Base-by-base conservation (phyloP, 2,113 vertebrate genomes). In the Hymenochirus boettgeri region DNA sequence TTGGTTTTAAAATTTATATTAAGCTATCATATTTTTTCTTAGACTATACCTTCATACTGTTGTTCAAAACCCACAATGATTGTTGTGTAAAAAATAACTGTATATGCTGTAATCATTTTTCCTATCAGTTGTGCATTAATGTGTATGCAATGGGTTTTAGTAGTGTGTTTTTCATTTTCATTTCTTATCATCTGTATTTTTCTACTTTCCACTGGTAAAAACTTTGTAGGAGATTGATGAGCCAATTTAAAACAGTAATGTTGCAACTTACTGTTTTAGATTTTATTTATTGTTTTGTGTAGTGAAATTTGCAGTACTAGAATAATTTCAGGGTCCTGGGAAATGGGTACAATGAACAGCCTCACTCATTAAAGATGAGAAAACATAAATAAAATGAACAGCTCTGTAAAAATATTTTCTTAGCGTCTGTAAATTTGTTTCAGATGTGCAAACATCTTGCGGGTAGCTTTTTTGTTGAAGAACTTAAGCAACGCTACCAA, bases 401-500 rank as follows among this genome's bases (percentile, higher is more conserved):
- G 12, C 39, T 35, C 33, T 35, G 33, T 35, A 35, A 35, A 12
- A 42, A 42, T 42, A 42, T 42, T 42, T 18, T n/a, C 7, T 42
- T 42, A 42, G 39, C 17, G 17, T 12, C 17, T 13, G 15, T 39
- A 13, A 15, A 15, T 42, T 42, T 3, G 15, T 42, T 42, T 17
- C n/a, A n/a, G 39, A 12, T n/a, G 11, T 42, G 39, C 39, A n/a
- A 17, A 35, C 15, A 7, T 7, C 11, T 35, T 35, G 33, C 2
- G 8, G 33, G n/a, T n/a, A 35, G 24, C 51, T 25, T 50, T 51
- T n/a, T 27, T 52, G 19, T 53, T 19, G 9, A 33, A 25, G 48
- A 62, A 52, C 21, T 39, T 62, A 39, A 62, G 23, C 17, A 39
- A 52, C 21, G 52, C 61, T 37, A 62, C 47, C 61, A 52, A 33